Conservation (phyloP, 2,888 invertebrate genomes). For the Apodemia zela region DNA sequence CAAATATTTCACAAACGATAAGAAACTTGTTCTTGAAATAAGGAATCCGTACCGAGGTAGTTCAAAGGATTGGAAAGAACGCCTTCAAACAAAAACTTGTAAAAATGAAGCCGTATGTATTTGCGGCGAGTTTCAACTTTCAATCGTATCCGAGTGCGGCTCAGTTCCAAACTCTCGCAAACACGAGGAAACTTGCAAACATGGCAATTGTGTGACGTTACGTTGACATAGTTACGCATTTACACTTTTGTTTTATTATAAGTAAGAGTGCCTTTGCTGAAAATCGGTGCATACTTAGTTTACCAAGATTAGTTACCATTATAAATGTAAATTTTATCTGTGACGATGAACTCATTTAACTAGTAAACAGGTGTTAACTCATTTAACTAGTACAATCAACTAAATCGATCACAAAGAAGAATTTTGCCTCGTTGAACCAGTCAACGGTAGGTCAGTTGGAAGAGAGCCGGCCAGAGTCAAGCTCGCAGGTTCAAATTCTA, state of each 20-base stretch:
- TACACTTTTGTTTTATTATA: neutral
- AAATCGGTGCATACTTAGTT: too few relatives aligned
- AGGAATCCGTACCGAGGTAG: conserved; percentile 21
- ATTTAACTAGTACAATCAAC: too few relatives aligned
- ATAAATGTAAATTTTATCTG: too few relatives aligned
- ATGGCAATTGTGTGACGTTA: conserved; percentile 13
- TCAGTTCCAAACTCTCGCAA: conserved; percentile 18
- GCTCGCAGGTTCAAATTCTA: too few relatives aligned
- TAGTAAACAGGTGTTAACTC: too few relatives aligned
- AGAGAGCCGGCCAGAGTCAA: too few relatives aligned
- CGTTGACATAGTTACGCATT: neutral
- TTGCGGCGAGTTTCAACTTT: conserved; percentile 25
- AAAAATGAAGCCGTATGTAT: conserved; percentile 30
- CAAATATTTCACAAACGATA: conserved; percentile 13
- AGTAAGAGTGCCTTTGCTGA: too few relatives aligned
- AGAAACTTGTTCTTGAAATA: conserved; percentile 14
- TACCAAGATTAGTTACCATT: too few relatives aligned
- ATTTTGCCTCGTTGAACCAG: too few relatives aligned
- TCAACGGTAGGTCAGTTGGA: too few relatives aligned
- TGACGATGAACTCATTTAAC: too few relatives aligned
- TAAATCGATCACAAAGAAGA: too few relatives aligned
- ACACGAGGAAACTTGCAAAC: conserved; percentile 20
- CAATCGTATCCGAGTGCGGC: conserved; percentile 12
- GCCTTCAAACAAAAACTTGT: conserved; percentile 31
- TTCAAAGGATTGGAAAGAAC: conserved; percentile 26